Evolutionary conservation across 2,113 vertebrate species (phyloP), one percentile per base, ranked within the genome.

Genomic region (Micromys minutus): DNA sequence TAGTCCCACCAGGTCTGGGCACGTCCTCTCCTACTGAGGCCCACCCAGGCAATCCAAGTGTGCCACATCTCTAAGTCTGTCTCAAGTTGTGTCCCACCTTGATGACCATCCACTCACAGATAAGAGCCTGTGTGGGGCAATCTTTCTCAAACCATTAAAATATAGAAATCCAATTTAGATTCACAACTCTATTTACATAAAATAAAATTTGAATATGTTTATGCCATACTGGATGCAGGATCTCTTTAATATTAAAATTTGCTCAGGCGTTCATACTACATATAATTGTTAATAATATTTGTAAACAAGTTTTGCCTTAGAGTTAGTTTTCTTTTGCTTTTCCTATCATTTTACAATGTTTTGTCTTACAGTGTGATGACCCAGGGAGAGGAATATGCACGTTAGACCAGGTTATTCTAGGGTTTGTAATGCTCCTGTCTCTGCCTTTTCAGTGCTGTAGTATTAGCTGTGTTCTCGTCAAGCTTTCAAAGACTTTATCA

Each of bases 171-270:
- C 3, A 79, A 3, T 79, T 79, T 3, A 71, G 0, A 65, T 10
- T 76, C 16, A 39, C 42, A 39, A 26, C 12, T 91, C 15, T 39
- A 52, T 59, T 39, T 59, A 74, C 7, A 89, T 21, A 65, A 21
- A 52, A 34, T 42, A 0, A 76, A 90, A 94, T 90, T n/a, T 16
- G 74, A 50, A 77, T 65, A 26, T 42, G 57, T 92, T 3, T 65
- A 21, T 34, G 5, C 3, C 4, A 12, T 4, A 55, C 1, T 19
- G 8, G 1, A 7, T 61, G 1, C 7, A 50, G 22, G 19, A 24
- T 4, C 15, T 11, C 10, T 50, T 21, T 47, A 31, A 47, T 6
- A 36, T 10, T 34, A 52, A 75, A 29, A 19, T 39, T 5, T 92
- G 1, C 61, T 12, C 7, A 65, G 52, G 4, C 1, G 36, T 7